Base-by-base conservation (phyloP, 2,797 vertebrate species). In the Echiichthys vipera region DNA sequence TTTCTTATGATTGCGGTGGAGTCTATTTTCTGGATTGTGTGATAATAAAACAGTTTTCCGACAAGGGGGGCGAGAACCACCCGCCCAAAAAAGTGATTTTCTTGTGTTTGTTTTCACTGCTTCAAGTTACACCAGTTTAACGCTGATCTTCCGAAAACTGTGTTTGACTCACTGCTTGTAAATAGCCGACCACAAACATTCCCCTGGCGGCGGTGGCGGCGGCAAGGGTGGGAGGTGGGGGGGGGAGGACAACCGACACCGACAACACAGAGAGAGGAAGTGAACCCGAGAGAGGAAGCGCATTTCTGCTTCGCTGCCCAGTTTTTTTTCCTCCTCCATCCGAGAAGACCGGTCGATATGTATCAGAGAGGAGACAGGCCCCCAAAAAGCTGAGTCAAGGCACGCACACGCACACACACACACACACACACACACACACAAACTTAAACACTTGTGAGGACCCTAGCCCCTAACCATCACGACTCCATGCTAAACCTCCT, bases 131-230 rank as follows among this genome's bases (percentile, higher is more conserved):
- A 43, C 53, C 74, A 66, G 66, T 87, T 90, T 62, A 82, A 84
- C 77, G 61, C 80, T 4, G 29, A 78, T 78, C 77, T 66, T 74
- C 71, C 49, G 6, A 78, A 89, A 81, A 74, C 64, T 24, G 63
- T 79, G 62, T 85, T 85, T 84, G 80, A 86, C 83, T 88, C 67
- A 5, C 71, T 24, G 77, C 65, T 81, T 71, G 73, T 71, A 83
- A 91, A 90, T 83, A 86, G 34, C 66, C 81, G 12, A 83, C 91
- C 89, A 81, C 90, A 90, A 89, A 86, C 86, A 86, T 77, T 91
- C 89, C 84, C 81, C 70, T 34, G 68, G 71, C 36, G 74, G 40
- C 36, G 0, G 30, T 29, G n/a, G n/a, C n/a, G n/a, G n/a, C n/a
- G n/a, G n/a, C n/a, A n/a, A n/a, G n/a, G n/a, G n/a, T n/a, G n/a